Base-by-base conservation (phyloP, 1,140 invertebrate species). In the Diorhabda carinulata region DNA sequence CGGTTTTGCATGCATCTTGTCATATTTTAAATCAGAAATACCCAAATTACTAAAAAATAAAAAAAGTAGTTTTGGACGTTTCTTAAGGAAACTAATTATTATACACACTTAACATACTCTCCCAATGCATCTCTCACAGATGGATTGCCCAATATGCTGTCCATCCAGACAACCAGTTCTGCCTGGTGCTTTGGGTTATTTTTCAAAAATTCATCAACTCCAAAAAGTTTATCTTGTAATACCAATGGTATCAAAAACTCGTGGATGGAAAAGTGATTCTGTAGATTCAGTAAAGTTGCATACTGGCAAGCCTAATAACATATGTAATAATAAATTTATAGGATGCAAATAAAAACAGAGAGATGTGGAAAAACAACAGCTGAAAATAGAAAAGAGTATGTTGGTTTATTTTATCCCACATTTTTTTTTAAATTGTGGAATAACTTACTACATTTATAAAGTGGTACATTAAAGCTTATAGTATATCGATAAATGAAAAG, bases 211-310 rank as follows among this genome's bases (percentile, higher is more conserved):
- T 88, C 87, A 79, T 92, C 89, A 57, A 88, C 85, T 43, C 90
- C 74, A 72, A 84, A 86, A 42, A 87, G 74, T 78, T 90, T 91
- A 75, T 92, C 90, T 84, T 92, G 90, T 8, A 92, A 80, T 73
- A 92, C 82, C 25, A 93, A 79, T 10, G 91, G 91, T 71, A 93
- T 81, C 3, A 92, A 72, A 73, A 92, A 84, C 66, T 87, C 84
- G 78, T 90, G 83, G 58, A 90, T 84, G 40, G 79, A 74, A 81
- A 90, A 91, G 61, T 86, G 80, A 56, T 85, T 78, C 80, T 90
- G 88, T 9, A 92, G 78, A 64, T 87, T 81, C 57, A 92, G 80
- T 44, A 87, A 81, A 64, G 84, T 81, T n/a, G 86, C 85, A 79
- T 86, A 85, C 66, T 89, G 86, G 68, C 88, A 88, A 52, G 88